phyloP scores from a whole-genome alignment of 1,140 invertebrate genomes.

The Neodiprion lecontei region DNA sequence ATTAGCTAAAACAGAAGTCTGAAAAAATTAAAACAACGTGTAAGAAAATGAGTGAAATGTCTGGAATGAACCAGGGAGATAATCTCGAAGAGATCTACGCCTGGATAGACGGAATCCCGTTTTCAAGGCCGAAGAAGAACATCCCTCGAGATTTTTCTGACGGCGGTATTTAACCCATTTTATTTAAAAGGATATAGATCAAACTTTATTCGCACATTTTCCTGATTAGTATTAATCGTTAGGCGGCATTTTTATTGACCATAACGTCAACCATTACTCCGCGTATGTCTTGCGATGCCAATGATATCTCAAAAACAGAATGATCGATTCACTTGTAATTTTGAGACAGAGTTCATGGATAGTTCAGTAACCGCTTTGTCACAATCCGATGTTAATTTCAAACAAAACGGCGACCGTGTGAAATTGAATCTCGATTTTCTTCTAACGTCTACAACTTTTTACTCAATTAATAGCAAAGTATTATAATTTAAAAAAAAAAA shows the following conservation, averaged over 20 bases:
- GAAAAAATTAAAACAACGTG: too few species aligned
- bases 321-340: not conserved
- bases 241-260: not conserved
- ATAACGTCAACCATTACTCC: not conserved
- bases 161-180: slow-evolving; percentile 60
- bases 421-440: too few species aligned
- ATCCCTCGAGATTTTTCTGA: slow-evolving; percentile 73
- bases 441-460: too few species aligned
- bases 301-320: not conserved
- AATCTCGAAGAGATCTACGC: slow-evolving; percentile 50
- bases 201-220: not conserved
- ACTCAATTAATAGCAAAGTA: too few species aligned
- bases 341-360: too few species aligned
- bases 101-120: slow-evolving; percentile 68
- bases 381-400: too few species aligned
- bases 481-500: too few species aligned
- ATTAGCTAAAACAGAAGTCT: too few species aligned
- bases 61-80: slow-evolving; percentile 13
- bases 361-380: too few species aligned
- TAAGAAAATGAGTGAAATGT: not conserved
- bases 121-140: slow-evolving; percentile 67
- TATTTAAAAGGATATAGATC: not conserved
- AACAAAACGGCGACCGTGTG: too few species aligned
- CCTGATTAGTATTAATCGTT: not conserved
- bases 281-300: not conserved